Base-by-base conservation (phyloP, 2,888 invertebrate genomes). In the Drosophila koepferae region DNA sequence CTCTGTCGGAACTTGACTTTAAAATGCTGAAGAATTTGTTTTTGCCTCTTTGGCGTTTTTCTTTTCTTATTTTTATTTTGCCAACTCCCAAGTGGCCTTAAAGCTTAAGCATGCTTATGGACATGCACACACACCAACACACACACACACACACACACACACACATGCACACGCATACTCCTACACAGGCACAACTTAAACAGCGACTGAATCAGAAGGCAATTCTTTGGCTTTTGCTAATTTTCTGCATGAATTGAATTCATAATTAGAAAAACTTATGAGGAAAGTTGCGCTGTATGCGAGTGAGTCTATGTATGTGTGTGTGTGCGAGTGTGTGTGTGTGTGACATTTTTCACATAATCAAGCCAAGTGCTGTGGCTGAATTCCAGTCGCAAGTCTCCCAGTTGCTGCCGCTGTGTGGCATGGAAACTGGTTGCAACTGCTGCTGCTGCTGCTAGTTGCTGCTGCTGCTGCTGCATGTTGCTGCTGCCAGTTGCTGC, bases 271-370 rank as follows among this genome's bases (percentile, higher is more conserved):
- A 84, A 56, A 64, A 63, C 74, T 63, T 68, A 59, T 58, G 61
- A 62, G 72, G 55, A 74, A 70, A 74, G 72, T 69, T 64, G 40
- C 55, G 40, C 14, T 41, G 54, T 20, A 7, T 40, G 38, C 38
- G 38, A 40, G 16, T 16, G 10, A 9, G 34, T 10, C 31, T 46
- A 38, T 40, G 60, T 63, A 59, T 56, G 16, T 54, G 62, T 43
- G 44, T 59, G 36, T 60, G 43, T 66, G 31, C 61, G 43, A 61
- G 43, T 65, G 58, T 64, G 36, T 41, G 58, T 54, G 20, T 76
- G 74, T 88, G 90, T 90, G 89, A 89, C 89, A 90, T 91, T 89
- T 86, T 91, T 86, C 90, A 89, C 90, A 89, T 89, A 89, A 90
- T 89, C 90, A 86, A 86, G 81, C 74, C 84, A 78, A 86, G 77